Evolutionary conservation across 2,113 vertebrate genomes (phyloP).

Genomic region (Calyptommatus sinebrachiatus): DNA sequence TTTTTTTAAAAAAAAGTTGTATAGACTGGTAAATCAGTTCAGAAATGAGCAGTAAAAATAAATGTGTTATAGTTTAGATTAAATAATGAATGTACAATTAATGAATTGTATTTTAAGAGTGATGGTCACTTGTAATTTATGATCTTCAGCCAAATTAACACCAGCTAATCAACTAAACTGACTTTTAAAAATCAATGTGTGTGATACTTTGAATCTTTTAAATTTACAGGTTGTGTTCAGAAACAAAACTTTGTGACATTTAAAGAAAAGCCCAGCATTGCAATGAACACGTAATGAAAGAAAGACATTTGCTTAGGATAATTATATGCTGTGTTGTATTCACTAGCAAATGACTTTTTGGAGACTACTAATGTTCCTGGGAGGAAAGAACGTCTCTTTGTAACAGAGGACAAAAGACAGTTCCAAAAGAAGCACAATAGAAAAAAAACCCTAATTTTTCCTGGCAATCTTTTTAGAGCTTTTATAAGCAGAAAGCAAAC

Average conservation of each 20-base stretch:
- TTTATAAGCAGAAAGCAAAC: background rate
- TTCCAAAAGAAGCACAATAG: slow-evolving; percentile 42
- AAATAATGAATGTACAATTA: slow-evolving; percentile 20
- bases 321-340: slow-evolving; percentile 40
- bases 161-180: slow-evolving; percentile 30
- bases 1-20: background rate
- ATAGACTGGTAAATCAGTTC: background rate
- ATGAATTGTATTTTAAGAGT: slow-evolving; percentile 28
- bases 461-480: slow-evolving; percentile 52
- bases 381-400: slow-evolving; percentile 45
- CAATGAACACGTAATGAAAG: slow-evolving; percentile 48
- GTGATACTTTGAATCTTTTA: slow-evolving; percentile 39
- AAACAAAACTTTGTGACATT: slow-evolving; percentile 41
- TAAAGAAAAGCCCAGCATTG: slow-evolving; percentile 28
- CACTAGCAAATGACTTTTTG: slow-evolving; percentile 47
- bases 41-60: slow-evolving; percentile 6
- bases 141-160: slow-evolving; percentile 45
- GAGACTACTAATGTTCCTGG: slow-evolving; percentile 38
- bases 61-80: slow-evolving; percentile 24
- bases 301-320: slow-evolving; percentile 41
- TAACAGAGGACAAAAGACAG: slow-evolving; percentile 52
- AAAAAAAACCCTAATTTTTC: slow-evolving; percentile 34
- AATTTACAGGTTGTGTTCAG: slow-evolving; percentile 29
- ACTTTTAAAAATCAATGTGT: slow-evolving; percentile 24
- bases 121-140: slow-evolving; percentile 48